A percentile compares a stretch with the other conserved stretches of the same genome.
Evolutionary conservation across 1,140 invertebrate species (phyloP).

Genomic region (Zaprionus tsacasi): DNA sequence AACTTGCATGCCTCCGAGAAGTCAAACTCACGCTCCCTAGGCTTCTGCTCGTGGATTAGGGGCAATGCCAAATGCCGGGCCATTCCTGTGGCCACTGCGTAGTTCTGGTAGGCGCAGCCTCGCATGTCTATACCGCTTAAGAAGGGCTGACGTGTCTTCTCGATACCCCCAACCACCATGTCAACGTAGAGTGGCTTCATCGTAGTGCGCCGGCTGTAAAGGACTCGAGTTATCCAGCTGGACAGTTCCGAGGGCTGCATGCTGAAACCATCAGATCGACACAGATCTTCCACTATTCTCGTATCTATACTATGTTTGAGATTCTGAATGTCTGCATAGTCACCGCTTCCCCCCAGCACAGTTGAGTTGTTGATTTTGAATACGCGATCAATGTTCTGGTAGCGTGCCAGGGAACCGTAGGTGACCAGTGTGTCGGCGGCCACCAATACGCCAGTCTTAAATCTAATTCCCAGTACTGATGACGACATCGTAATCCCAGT

Average conservation of each 20-base stretch:
- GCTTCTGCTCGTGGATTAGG: constrained; percentile 89
- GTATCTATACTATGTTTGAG: constrained; percentile 94
- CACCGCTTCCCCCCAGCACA: constrained; percentile 93
- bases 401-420: constrained; percentile 96
- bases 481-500: constrained; percentile 94
- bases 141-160: constrained; percentile 89
- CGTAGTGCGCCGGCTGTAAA: constrained; percentile 95
- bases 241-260: constrained; percentile 94
- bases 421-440: constrained; percentile 96
- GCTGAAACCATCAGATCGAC: constrained; percentile 93
- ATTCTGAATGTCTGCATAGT: constrained; percentile 97
- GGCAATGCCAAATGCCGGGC: constrained; percentile 94
- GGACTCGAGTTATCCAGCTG: constrained; percentile 95
- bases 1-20: constrained; percentile 89
- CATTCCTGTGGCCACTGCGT: constrained; percentile 93
- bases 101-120: constrained; percentile 93
- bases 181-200: constrained; percentile 97
- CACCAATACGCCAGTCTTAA: constrained; percentile 94
- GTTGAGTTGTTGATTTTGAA: constrained; percentile 95
- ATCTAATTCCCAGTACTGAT: constrained; percentile 95
- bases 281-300: constrained; percentile 95
- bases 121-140: constrained; percentile 95
- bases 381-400: constrained; percentile 91
- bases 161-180: constrained; percentile 94
- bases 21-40: constrained; percentile 87